Evolutionary conservation across 2,888 invertebrate species (phyloP).

Genomic region (Stegophylla sp.): DNA sequence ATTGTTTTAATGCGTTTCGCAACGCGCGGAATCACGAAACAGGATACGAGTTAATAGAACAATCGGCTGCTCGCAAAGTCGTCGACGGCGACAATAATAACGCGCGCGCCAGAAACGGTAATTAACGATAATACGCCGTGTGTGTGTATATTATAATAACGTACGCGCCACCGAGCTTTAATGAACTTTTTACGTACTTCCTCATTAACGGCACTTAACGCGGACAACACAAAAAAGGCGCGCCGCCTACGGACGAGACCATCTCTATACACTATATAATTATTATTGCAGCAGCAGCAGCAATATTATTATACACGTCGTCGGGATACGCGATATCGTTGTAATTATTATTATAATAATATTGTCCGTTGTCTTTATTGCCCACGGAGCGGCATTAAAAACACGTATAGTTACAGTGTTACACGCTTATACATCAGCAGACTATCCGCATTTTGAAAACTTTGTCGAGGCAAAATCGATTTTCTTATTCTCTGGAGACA

Average conservation of each 20-base stretch:
- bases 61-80: conserved; percentile 13
- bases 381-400: too few species aligned
- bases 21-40: conserved; percentile 40
- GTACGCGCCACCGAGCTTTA: conserved; percentile 10
- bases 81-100: background rate
- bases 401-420: too few species aligned
- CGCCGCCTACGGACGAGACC: conserved; percentile 34
- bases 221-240: background rate
- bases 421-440: too few species aligned
- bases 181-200: conserved; percentile 56
- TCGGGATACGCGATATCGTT: background rate
- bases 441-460: too few species aligned
- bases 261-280: background rate
- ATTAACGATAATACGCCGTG: background rate
- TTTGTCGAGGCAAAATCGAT: too few species aligned
- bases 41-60: conserved; percentile 51
- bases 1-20: conserved; percentile 34
- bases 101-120: background rate
- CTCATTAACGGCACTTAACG: conserved; percentile 54
- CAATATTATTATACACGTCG: too few species aligned
- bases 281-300: background rate
- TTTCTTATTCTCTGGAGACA: too few species aligned
- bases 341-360: too few species aligned
- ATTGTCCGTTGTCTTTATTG: too few species aligned
- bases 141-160: background rate